Evolutionary conservation across 2,113 vertebrate species (phyloP), one percentile per base, ranked within the genome.

Genomic region (Ranitomeya imitator): DNA sequence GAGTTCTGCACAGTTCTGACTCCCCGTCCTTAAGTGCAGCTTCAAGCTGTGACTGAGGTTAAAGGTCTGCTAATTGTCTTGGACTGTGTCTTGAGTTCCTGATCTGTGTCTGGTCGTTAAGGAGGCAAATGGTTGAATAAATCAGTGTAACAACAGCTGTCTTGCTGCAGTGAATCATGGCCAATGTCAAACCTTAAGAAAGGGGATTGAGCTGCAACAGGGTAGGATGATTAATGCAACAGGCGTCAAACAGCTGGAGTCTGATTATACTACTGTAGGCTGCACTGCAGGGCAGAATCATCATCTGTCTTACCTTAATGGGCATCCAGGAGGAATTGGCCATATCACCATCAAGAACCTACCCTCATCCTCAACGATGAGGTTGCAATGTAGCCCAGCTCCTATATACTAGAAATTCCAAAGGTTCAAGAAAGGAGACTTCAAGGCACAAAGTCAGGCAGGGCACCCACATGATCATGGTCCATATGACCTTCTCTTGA

Each of bases 61-160:
- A 91, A 91, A 76, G 86, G 86, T 88, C 89, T 91, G 76, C 87
- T 93, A 92, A 91, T 91, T 91, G 87, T 0, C 0, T 89, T 83
- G 77, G 79, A 89, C 85, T 93, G 79, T 89, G 92, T 89, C 88
- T 90, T 89, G 88, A 92, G 88, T 91, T 90, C 81, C 88, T 90
- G 89, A 92, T 92, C 88, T 85, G 89, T 88, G 90, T 90, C 91
- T 91, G 85, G 85, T 90, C 63, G 67, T 91, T 91, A 89, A 89
- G 73, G 88, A 91, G 87, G 90, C 67, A 90, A 86, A 90, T 78
- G 60, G 87, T 84, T 91, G 84, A 84, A 91, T 92, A 91, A 93
- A 92, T 93, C 90, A 93, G 61, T 65, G 63, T 88, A 86, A 87
- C 85, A 92, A 84, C 92, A 91, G 92, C 91, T 92, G 91, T 90